phyloP scores from a whole-genome alignment of 1,140 invertebrate species.

The Drosophila lowei region DNA sequence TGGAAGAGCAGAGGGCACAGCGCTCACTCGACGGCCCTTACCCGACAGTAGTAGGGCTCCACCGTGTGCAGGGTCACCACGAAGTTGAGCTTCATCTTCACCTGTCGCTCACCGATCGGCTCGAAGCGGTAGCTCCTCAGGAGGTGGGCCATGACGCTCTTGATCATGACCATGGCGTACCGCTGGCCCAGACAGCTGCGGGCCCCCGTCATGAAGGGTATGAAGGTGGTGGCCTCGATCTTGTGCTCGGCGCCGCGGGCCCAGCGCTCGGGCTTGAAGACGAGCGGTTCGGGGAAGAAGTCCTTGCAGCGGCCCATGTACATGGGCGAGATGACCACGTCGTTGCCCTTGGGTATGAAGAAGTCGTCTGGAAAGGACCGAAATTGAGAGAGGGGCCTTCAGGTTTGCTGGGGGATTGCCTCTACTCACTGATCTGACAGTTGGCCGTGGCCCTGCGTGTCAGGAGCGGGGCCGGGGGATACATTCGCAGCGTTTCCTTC shows the following conservation, averaged over 20 bases:
- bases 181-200: slow-evolving; percentile 87
- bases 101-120: slow-evolving; percentile 53
- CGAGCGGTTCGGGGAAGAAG: slow-evolving; percentile 88
- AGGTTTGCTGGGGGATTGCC: too few species aligned
- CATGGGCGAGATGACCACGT: slow-evolving; percentile 61
- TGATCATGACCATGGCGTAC: slow-evolving; percentile 74
- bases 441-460: slow-evolving; percentile 83
- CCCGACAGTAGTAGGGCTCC: slow-evolving; percentile 52
- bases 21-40: slow-evolving; percentile 30
- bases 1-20: too few species aligned
- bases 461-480: slow-evolving; percentile 91
- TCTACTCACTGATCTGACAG: slow-evolving; percentile 60
- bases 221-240: slow-evolving; percentile 85
- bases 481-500: slow-evolving; percentile 89
- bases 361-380: slow-evolving; percentile 47
- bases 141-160: slow-evolving; percentile 58
- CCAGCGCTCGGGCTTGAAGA: slow-evolving; percentile 91
- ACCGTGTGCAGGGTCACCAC: slow-evolving; percentile 56
- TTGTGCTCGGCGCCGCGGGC: slow-evolving; percentile 59
- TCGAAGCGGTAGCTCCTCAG: slow-evolving; percentile 69
- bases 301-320: slow-evolving; percentile 71
- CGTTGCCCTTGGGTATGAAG: slow-evolving; percentile 59
- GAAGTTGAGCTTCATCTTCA: slow-evolving; percentile 50
- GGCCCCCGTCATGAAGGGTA: slow-evolving; percentile 88
- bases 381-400: too few species aligned